Conservation (phyloP, 2,888 invertebrate genomes). For the Phymatocera aterrima region DNA sequence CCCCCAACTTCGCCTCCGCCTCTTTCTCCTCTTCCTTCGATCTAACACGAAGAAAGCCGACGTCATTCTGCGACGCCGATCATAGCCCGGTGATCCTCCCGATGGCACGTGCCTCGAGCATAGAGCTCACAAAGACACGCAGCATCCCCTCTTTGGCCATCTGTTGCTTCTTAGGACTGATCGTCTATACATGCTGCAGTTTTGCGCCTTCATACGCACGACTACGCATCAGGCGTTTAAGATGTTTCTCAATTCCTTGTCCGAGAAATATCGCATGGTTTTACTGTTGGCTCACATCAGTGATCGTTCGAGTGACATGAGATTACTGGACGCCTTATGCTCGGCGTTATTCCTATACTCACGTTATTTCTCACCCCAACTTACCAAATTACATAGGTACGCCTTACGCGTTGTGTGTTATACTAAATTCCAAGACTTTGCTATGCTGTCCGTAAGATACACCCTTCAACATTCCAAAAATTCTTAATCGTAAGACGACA, state of each 20-base stretch:
- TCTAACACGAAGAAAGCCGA: constrained; percentile 18
- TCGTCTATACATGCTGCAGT: constrained; percentile 1
- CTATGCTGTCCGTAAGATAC: neutral
- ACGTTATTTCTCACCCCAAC: constrained; percentile 23
- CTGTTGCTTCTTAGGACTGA: constrained; percentile 39
- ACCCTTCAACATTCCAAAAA: constrained; percentile 24
- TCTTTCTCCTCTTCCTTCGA: neutral
- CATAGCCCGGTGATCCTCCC: constrained; percentile 41
- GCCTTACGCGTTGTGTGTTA: neutral
- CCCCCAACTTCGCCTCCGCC: neutral
- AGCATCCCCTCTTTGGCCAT: constrained; percentile 40
- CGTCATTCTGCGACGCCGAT: constrained; percentile 33
- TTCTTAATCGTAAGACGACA: neutral
- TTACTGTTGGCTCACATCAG: neutral
- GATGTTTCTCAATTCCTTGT: neutral
- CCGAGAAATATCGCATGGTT: constrained; percentile 9
- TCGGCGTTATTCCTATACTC: constrained; percentile 29
- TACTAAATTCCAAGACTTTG: constrained; percentile 13
- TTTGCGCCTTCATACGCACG: constrained; percentile 23
- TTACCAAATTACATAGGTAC: constrained; percentile 39
- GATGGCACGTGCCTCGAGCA: constrained; percentile 37
- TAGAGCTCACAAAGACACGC: constrained; percentile 39
- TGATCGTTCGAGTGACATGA: constrained; percentile 31
- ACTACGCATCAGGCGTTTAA: constrained; percentile 8
- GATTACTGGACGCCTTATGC: constrained; percentile 39